phyloP scores from a whole-genome alignment of 1,140 invertebrate species.

The Choristoneura fumiferana region DNA sequence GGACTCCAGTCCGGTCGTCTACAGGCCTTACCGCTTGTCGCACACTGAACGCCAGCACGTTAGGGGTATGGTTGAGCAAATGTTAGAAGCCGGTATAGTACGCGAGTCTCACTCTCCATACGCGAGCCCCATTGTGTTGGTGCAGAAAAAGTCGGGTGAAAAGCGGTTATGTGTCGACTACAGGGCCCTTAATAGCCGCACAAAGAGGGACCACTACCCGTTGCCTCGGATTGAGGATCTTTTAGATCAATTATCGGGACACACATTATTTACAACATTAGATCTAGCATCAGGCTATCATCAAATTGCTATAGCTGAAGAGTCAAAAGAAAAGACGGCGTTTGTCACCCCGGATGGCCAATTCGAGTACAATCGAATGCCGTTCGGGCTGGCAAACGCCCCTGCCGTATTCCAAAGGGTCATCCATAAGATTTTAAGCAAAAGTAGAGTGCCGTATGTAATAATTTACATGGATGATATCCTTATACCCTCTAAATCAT shows the following conservation, averaged over 20 bases:
- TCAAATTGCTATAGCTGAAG: conserved; percentile 34
- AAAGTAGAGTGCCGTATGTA: conserved; percentile 4
- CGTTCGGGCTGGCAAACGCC: too few species aligned
- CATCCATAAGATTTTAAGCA: conserved; percentile 30
- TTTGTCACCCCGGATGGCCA: conserved; percentile 36
- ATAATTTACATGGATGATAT: conserved; percentile 52
- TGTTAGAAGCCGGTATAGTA: conserved; percentile 45
- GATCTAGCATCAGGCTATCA: too few species aligned
- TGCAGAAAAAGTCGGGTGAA: too few species aligned
- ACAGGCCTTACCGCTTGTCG: too few species aligned
- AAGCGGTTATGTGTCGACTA: conserved; percentile 20
- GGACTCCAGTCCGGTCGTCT: too few species aligned
- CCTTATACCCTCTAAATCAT: conserved; percentile 45
- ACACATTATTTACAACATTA: conserved; percentile 10
- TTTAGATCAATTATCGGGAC: background rate
- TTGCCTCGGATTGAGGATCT: conserved; percentile 5
- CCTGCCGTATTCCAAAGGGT: too few species aligned
- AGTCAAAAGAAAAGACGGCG: conserved; percentile 37
- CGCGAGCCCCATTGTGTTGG: conserved; percentile 20
- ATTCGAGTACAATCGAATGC: conserved; percentile 42
- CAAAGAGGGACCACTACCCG: background rate
- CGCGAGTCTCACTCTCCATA: conserved; percentile 36
- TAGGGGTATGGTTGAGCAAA: conserved; percentile 38
- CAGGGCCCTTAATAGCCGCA: background rate
- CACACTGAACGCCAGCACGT: conserved; percentile 29